Percentiles rank a stretch among this genome's conserved stretches.
phyloP scores from a whole-genome alignment of 2,888 invertebrate genomes.

The Sabatieria punctata region DNA sequence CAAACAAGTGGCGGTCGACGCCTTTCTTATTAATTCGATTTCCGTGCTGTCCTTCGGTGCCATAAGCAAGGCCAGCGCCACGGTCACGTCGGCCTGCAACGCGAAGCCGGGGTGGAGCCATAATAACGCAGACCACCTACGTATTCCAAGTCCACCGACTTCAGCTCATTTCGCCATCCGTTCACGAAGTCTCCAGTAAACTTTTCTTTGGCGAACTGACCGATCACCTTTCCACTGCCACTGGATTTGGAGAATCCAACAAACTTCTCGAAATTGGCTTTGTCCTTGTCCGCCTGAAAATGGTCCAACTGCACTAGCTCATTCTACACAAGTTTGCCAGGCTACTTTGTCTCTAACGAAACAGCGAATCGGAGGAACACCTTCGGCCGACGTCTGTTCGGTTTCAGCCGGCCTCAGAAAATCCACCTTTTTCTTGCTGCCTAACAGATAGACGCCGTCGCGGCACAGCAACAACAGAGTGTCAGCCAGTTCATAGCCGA shows the following conservation, averaged over 20 bases:
- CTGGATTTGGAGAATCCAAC: constrained; percentile 67
- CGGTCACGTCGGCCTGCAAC: constrained; percentile 51
- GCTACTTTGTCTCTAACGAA: constrained; percentile 71
- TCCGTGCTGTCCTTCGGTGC: constrained; percentile 87
- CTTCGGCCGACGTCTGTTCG: constrained; percentile 58
- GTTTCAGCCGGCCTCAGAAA: constrained; percentile 76
- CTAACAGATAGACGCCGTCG: constrained; percentile 66
- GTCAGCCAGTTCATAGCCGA: constrained; percentile 89
- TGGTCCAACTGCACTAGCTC: constrained; percentile 13
- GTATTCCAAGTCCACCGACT: constrained; percentile 59
- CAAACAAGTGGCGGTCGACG: constrained; percentile 76
- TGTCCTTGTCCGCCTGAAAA: constrained; percentile 66
- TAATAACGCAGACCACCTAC: constrained; percentile 31
- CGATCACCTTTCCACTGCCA: constrained; percentile 55
- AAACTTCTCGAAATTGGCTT: constrained; percentile 51
- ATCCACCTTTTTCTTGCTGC: constrained; percentile 94
- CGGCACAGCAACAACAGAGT: constrained; percentile 79
- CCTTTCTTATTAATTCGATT: constrained; percentile 70
- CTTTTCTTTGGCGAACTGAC: constrained; percentile 79
- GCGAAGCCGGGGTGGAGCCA: constrained; percentile 2
- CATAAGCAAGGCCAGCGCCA: constrained; percentile 66
- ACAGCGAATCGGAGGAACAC: constrained; percentile 62
- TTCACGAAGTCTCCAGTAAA: constrained; percentile 83
- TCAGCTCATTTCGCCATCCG: constrained; percentile 63
- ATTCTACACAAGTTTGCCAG: background rate